Percentiles rank a stretch among this genome's conserved stretches.
Evolutionary conservation across 2,797 vertebrate species (phyloP).

Genomic region (Clarias pachynema): DNA sequence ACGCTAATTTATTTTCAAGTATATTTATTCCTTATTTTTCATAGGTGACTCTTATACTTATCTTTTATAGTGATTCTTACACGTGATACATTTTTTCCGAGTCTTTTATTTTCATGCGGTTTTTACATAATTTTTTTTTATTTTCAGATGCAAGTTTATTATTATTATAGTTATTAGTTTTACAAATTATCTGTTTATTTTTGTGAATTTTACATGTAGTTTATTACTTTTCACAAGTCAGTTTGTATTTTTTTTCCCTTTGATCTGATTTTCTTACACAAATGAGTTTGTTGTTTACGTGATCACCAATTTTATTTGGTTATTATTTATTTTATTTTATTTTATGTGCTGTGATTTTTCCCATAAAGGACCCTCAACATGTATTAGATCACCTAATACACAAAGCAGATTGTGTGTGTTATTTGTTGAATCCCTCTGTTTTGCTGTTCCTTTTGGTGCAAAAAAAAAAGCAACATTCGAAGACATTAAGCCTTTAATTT

Average conservation of each 20-base stretch:
- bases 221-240: not conserved
- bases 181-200: not conserved
- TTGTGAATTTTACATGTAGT: not conserved
- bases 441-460: constrained; percentile 12
- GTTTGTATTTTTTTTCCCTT: not conserved
- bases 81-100: not conserved
- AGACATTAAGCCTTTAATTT: constrained; percentile 97
- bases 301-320: not conserved
- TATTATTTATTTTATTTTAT: not conserved
- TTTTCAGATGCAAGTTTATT: too few relatives aligned
- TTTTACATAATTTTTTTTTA: too few relatives aligned
- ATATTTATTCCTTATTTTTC: not conserved
- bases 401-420: constrained; percentile 56
- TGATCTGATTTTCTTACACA: not conserved
- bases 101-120: not conserved
- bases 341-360: not conserved
- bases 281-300: not conserved
- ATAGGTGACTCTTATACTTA: not conserved
- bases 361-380: not conserved
- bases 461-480: constrained; percentile 82
- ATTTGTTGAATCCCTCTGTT: constrained; percentile 54
- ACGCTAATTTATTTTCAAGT: too few relatives aligned
- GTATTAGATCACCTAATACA: not conserved
- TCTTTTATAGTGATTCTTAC: not conserved
- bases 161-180: too few relatives aligned